Conservation (phyloP, 2,797 vertebrate genomes). For the Discoglossus pictus region DNA sequence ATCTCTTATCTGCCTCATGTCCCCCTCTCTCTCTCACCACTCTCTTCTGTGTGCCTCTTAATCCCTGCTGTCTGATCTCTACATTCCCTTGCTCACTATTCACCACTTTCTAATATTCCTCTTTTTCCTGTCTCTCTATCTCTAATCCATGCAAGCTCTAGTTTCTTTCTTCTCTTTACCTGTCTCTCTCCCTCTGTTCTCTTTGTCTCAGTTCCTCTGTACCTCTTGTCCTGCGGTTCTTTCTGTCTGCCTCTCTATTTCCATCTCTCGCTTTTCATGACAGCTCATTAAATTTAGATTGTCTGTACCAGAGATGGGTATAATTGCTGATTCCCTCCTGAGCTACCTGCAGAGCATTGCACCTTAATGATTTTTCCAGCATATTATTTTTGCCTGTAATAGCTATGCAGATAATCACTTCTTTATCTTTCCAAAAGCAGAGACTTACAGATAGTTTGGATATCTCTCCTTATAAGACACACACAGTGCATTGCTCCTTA, state of each 20-base stretch:
- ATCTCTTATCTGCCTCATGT: too few relatives aligned
- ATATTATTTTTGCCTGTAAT: too few relatives aligned
- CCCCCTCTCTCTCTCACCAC: too few relatives aligned
- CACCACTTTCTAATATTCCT: slow-evolving; percentile 8
- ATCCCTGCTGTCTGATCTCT: too few relatives aligned
- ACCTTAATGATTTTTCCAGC: slow-evolving; percentile 35
- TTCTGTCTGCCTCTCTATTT: background rate
- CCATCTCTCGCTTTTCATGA: too few relatives aligned
- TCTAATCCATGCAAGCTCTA: background rate
- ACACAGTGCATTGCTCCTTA: too few relatives aligned
- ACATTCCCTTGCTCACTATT: background rate
- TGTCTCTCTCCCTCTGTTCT: background rate
- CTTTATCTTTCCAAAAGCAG: too few relatives aligned
- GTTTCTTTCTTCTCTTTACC: background rate
- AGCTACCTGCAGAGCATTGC: slow-evolving; percentile 40
- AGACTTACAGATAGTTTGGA: too few relatives aligned
- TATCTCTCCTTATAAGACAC: too few relatives aligned
- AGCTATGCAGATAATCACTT: too few relatives aligned
- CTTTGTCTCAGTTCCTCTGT: background rate
- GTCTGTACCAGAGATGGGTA: slow-evolving; percentile 26
- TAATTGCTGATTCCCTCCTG: slow-evolving; percentile 37
- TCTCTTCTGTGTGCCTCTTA: too few relatives aligned
- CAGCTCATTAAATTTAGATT: slow-evolving; percentile 44
- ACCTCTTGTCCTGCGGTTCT: background rate
- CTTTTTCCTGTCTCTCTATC: background rate